Percentiles rank a stretch among this genome's conserved stretches.
Conservation (phyloP, 1,140 invertebrate genomes). For the Dermatophagoides farinae region DNA sequence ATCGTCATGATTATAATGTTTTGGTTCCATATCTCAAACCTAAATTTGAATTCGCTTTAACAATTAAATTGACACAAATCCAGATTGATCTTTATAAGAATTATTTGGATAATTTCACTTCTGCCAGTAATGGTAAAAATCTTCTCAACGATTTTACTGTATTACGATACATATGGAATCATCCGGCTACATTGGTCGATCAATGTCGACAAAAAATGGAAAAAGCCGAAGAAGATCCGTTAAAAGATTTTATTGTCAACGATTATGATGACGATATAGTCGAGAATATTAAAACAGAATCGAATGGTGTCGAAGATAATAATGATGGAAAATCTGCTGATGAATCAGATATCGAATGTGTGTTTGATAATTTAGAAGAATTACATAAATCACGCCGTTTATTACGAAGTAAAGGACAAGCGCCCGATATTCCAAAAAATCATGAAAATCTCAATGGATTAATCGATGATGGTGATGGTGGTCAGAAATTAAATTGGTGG, state of each 20-base stretch:
- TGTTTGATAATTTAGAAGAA: not conserved
- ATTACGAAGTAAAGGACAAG: not conserved
- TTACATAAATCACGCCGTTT: not conserved
- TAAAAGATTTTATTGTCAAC: not conserved
- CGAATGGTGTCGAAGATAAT: not conserved
- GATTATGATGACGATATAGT: not conserved
- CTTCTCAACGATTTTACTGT: slow-evolving; percentile 92
- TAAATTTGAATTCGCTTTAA: slow-evolving; percentile 75
- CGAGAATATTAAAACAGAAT: not conserved
- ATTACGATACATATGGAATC: slow-evolving; percentile 99
- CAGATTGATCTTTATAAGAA: slow-evolving; percentile 48
- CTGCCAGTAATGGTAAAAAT: slow-evolving; percentile 38
- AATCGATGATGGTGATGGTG: not conserved
- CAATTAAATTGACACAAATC: slow-evolving; percentile 63
- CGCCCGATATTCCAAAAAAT: not conserved
- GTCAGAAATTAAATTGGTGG: too few species aligned
- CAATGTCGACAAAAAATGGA: not conserved
- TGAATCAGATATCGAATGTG: slow-evolving; percentile 46
- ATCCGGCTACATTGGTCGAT: slow-evolving; percentile 66
- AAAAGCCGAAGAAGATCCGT: not conserved
- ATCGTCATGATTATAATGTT: slow-evolving; percentile 67
- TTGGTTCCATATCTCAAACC: slow-evolving; percentile 64
- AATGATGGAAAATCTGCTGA: slow-evolving; percentile 10
- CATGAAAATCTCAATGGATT: not conserved
- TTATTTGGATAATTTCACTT: slow-evolving; percentile 7